Evolutionary conservation across 2,113 vertebrate species (phyloP).

Genomic region (Cyanistes caeruleus): DNA sequence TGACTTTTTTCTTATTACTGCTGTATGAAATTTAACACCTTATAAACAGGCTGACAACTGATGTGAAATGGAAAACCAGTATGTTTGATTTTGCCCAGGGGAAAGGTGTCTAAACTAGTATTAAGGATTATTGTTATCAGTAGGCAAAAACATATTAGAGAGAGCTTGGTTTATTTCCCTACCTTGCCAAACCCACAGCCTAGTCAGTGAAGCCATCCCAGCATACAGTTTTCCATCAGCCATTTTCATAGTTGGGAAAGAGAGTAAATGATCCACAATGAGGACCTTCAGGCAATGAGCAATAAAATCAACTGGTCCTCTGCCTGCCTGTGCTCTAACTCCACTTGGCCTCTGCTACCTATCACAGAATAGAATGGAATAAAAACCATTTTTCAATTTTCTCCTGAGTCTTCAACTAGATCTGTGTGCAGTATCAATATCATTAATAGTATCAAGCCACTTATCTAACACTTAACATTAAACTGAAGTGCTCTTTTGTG

Average conservation of each 20-base stretch:
- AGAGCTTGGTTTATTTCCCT: background rate
- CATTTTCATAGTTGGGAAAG: background rate
- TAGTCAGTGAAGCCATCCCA: background rate
- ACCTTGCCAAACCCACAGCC: background rate
- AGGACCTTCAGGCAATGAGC: background rate
- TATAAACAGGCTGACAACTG: background rate
- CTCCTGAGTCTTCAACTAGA: background rate
- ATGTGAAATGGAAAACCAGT: background rate
- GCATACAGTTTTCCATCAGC: background rate
- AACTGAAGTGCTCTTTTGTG: background rate
- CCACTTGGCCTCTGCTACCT: background rate
- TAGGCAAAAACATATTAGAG: background rate
- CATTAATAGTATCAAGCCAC: background rate
- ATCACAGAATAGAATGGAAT: background rate
- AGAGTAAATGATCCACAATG: background rate
- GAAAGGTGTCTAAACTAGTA: background rate
- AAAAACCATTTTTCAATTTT: background rate
- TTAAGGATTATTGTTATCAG: background rate
- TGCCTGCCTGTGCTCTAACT: background rate
- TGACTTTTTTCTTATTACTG: background rate
- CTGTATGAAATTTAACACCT: background rate
- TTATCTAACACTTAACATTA: background rate
- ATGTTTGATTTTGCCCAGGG: background rate
- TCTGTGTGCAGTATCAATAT: background rate
- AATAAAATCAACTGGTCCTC: background rate